Conservation (phyloP, 2,113 vertebrate species). For the Seriola aureovittata region DNA sequence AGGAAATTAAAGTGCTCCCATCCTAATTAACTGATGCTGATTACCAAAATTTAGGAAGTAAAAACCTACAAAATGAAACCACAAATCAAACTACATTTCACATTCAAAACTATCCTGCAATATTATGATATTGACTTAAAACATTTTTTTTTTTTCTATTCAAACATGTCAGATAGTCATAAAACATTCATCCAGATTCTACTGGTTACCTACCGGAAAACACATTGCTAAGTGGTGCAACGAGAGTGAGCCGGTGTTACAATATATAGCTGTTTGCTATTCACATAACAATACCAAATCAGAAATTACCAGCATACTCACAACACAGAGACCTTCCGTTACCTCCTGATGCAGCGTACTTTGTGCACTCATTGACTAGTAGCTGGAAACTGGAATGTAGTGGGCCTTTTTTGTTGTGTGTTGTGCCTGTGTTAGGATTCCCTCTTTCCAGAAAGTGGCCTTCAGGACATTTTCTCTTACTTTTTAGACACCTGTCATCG, state of each 20-base stretch:
- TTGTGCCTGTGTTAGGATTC: neutral
- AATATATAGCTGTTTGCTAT: conserved; percentile 12
- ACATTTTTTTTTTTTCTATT: too few relatives aligned
- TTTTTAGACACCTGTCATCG: conserved; percentile 84
- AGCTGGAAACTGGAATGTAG: conserved; percentile 24
- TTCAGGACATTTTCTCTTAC: conserved; percentile 24
- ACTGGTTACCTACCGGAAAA: neutral
- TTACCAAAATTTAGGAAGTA: neutral
- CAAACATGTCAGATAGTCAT: neutral
- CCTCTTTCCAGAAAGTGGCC: conserved; percentile 52
- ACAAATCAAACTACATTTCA: neutral
- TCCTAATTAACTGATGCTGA: neutral
- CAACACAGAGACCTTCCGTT: conserved; percentile 33
- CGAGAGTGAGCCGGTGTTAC: conserved; percentile 14
- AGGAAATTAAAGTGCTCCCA: neutral
- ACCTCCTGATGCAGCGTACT: conserved; percentile 11
- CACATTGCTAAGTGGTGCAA: neutral
- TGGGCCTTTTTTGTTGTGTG: conserved; percentile 19
- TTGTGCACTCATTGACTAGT: conserved; percentile 18
- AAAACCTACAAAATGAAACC: neutral
- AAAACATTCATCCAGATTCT: neutral
- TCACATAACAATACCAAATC: conserved; percentile 11
- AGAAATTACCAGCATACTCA: conserved; percentile 62
- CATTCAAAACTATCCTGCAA: neutral
- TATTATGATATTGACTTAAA: neutral